Evolutionary conservation across 2,113 vertebrate genomes (phyloP).

Genomic region (Alethe diademata): DNA sequence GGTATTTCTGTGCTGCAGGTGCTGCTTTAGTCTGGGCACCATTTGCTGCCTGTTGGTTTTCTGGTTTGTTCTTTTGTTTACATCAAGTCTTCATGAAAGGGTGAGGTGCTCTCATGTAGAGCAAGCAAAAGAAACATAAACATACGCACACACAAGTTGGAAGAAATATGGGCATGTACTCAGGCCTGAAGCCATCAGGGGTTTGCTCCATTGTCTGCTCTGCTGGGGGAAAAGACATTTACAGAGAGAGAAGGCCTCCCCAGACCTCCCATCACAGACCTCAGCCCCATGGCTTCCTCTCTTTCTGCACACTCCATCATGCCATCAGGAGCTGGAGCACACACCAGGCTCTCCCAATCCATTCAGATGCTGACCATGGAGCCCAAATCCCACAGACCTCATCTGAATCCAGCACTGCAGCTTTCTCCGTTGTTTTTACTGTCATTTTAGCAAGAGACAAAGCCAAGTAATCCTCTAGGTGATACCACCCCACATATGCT

Average conservation of each 20-base stretch:
- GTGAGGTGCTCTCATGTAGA: neutral
- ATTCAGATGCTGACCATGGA: neutral
- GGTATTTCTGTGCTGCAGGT: slow-evolving; percentile 16
- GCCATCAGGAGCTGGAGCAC: neutral
- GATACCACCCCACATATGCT: neutral
- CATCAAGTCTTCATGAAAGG: neutral
- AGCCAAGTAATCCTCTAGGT: neutral
- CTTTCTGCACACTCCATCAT: neutral
- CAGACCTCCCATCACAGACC: neutral
- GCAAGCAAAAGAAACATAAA: neutral
- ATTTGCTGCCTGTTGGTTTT: neutral
- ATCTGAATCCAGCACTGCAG: neutral
- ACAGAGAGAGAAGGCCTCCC: neutral
- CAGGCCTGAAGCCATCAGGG: neutral
- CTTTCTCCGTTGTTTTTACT: neutral
- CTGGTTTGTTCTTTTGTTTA: neutral
- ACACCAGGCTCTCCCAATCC: neutral
- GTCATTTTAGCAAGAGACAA: neutral
- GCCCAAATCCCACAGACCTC: neutral
- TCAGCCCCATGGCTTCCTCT: neutral
- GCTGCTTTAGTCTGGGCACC: neutral
- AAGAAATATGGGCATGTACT: neutral
- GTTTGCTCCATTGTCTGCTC: neutral
- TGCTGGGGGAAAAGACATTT: neutral
- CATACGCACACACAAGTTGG: neutral